phyloP scores from a whole-genome alignment of 2,113 vertebrate species.

The Pyxicephalus adspersus region DNA sequence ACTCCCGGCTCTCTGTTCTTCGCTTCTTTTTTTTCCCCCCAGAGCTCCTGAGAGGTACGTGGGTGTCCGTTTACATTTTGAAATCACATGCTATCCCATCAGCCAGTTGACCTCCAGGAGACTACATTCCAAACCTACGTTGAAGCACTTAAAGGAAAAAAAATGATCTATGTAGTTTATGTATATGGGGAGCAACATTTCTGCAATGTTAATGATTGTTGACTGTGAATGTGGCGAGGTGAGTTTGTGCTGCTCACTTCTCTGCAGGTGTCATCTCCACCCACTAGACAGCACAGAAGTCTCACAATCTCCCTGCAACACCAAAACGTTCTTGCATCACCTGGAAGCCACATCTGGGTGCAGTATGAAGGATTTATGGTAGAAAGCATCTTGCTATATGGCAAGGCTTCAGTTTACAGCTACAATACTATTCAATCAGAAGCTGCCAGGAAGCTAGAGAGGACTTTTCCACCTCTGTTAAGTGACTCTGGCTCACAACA shows the following conservation, averaged over 20 bases:
- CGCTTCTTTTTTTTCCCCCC: slow-evolving; percentile 58
- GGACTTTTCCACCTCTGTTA: slow-evolving; percentile 28
- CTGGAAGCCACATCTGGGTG: slow-evolving; percentile 37
- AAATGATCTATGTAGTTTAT: slow-evolving; percentile 8
- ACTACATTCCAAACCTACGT: slow-evolving; percentile 47
- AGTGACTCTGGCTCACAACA: slow-evolving; percentile 37
- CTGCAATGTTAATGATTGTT: slow-evolving; percentile 16
- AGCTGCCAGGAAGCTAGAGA: slow-evolving; percentile 37
- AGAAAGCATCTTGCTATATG: slow-evolving; percentile 39
- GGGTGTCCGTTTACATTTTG: slow-evolving; percentile 58
- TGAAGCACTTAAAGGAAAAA: slow-evolving; percentile 40
- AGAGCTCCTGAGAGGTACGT: slow-evolving; percentile 55
- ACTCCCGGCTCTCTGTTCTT: slow-evolving; percentile 50
- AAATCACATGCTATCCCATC: slow-evolving; percentile 49
- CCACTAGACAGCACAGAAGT: slow-evolving; percentile 7
- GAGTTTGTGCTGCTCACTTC: background rate
- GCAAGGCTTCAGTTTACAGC: slow-evolving; percentile 51
- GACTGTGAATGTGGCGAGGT: slow-evolving; percentile 1
- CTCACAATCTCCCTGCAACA: slow-evolving; percentile 32
- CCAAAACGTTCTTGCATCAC: slow-evolving; percentile 37
- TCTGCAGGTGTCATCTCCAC: slow-evolving; percentile 12
- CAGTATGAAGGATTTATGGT: slow-evolving; percentile 50
- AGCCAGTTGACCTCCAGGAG: slow-evolving; percentile 23
- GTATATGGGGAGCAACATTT: slow-evolving; percentile 26
- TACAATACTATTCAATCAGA: slow-evolving; percentile 35